Base-by-base conservation (phyloP, 2,797 vertebrate species). In the Cynopterus sphinx region DNA sequence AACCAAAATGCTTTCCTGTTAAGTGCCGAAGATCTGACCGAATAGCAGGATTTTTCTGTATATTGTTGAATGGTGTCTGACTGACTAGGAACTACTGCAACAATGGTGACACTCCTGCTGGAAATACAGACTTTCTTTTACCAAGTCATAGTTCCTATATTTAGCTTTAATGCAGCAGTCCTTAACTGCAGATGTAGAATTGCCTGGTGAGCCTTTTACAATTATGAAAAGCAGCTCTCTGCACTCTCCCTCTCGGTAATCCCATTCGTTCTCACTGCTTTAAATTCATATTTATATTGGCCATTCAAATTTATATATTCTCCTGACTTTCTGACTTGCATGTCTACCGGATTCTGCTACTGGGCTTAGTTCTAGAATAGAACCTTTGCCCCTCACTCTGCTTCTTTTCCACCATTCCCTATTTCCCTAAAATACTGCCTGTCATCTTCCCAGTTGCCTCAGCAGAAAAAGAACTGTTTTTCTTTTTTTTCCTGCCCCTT, bases 141-240 rank as follows among this genome's bases (percentile, higher is more conserved):
- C 81, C 71, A 74, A 90, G 63, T 53, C 53, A 31, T n/a, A 49
- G 46, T 88, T 73, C 68, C 74, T 87, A 53, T 83, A 41, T 92
- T 93, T 88, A 95, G 92, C 77, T 95, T 70, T 71, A 85, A 63
- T 77, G 78, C 17, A 17, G 31, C 22, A 55, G 59, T 51, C 96
- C 87, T 87, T 92, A 90, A 70, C 43, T 59, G 84, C 57, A 28
- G 16, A 39, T 55, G 31, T 93, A 74, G 79, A 77, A 85, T 53
- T 1, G 7, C 79, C 78, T 82, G 46, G 41, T 78, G 92, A 96
- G 41, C 75, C 73, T 77, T 91, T 82, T 73, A 46, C 28, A 67
- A 74, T 81, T 51, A 26, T 63, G 70, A 81, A 92, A 81, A 57
- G n/a, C 4, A 5, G 59, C 57, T 87, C 43, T 85, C 3, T 61